Evolutionary conservation across 2,797 vertebrate genomes (phyloP).

Genomic region (Schizopygopsis pylzovi): DNA sequence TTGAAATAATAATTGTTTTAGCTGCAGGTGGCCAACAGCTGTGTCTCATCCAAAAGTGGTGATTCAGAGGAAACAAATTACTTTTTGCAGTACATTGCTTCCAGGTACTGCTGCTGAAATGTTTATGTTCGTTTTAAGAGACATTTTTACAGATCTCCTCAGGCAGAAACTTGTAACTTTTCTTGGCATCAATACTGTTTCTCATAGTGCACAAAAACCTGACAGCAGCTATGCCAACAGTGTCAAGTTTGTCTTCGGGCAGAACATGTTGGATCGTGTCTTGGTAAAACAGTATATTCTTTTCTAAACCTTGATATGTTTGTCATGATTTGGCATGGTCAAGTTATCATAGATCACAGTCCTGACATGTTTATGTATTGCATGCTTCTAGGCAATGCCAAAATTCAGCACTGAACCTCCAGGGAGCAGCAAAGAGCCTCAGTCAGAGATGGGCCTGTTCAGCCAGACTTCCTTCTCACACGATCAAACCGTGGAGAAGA

Average conservation of each 20-base stretch:
- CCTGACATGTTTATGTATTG: background rate
- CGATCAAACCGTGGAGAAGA: constrained; percentile 82
- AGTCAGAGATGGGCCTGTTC: constrained; percentile 69
- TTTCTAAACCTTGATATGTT: background rate
- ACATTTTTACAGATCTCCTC: background rate
- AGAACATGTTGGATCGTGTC: constrained; percentile 89
- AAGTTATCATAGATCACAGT: background rate
- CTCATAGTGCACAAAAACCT: constrained; percentile 76
- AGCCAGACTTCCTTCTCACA: constrained; percentile 79
- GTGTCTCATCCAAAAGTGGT: constrained; percentile 54
- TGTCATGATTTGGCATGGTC: background rate
- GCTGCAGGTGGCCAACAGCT: constrained; percentile 68
- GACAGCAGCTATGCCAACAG: constrained; percentile 73
- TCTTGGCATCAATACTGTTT: constrained; percentile 28
- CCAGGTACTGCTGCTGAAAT: constrained; percentile 68
- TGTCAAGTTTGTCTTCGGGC: constrained; percentile 87
- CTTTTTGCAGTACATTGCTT: constrained; percentile 86
- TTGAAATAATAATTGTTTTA: too few species aligned
- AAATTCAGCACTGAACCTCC: constrained; percentile 74
- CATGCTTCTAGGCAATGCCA: constrained; percentile 76
- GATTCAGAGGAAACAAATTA: constrained; percentile 81
- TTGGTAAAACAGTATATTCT: constrained; percentile 76
- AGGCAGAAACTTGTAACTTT: constrained; percentile 15
- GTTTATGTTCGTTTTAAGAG: constrained; percentile 6
- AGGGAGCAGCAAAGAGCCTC: constrained; percentile 78